Evolutionary conservation across 2,888 invertebrate species (phyloP).

Genomic region (Chymomyza caudatula): DNA sequence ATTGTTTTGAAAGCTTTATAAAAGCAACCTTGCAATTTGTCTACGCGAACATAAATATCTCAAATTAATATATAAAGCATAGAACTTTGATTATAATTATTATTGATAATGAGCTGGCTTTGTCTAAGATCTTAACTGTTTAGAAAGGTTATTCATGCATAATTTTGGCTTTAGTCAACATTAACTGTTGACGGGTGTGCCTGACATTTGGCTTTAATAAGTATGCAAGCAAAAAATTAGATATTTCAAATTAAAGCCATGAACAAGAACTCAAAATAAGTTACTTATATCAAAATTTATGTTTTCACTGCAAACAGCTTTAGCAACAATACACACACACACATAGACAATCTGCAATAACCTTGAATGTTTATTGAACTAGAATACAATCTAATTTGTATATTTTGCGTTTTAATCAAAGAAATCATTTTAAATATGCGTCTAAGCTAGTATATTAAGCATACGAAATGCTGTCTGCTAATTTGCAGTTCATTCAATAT

Average conservation of each 20-base stretch:
- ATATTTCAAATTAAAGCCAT: slow-evolving; percentile 46
- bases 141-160: slow-evolving; percentile 51
- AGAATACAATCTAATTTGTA: slow-evolving; percentile 47
- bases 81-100: neutral
- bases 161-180: slow-evolving; percentile 52
- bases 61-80: neutral
- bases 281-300: slow-evolving; percentile 1
- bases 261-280: slow-evolving; percentile 30
- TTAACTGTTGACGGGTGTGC: slow-evolving; percentile 45
- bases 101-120: neutral
- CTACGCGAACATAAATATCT: neutral
- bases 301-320: neutral
- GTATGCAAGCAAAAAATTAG: neutral
- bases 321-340: slow-evolving; percentile 7
- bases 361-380: slow-evolving; percentile 39
- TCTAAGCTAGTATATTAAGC: neutral
- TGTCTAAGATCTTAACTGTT: neutral
- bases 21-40: neutral
- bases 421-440: neutral
- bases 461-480: neutral
- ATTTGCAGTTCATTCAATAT: neutral
- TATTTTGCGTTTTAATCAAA: slow-evolving; percentile 15
- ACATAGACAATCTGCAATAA: slow-evolving; percentile 20
- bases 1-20: neutral
- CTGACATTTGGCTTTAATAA: slow-evolving; percentile 40